A percentile compares a stretch with the other conserved stretches of the same genome.
phyloP scores from a whole-genome alignment of 2,797 vertebrate species.

The Melanotaenia maccullochi region DNA sequence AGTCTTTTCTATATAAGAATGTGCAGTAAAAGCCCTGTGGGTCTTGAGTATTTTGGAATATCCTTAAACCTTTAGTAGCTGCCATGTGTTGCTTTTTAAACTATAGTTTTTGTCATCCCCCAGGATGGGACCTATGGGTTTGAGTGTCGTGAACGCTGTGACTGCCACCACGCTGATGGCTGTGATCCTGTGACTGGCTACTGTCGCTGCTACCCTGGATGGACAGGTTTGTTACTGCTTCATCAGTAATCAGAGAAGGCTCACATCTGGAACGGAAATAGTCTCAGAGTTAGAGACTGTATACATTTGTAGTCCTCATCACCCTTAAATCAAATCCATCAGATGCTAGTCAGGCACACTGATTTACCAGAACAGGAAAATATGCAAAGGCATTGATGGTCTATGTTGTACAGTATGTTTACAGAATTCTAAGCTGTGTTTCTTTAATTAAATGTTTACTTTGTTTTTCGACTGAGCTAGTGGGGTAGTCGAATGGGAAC shows the following conservation, averaged over 20 bases:
- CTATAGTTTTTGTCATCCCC: not conserved
- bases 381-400: conserved; percentile 12
- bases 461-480: conserved; percentile 59
- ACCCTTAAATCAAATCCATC: conserved; percentile 16
- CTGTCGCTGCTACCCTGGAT: conserved; percentile 94
- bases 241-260: not conserved
- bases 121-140: conserved; percentile 94
- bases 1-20: conserved; percentile 65
- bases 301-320: conserved; percentile 13
- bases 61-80: not conserved
- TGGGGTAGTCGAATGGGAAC: conserved; percentile 44
- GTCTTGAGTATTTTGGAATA: not conserved
- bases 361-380: conserved; percentile 28
- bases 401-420: conserved; percentile 59
- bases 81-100: conserved; percentile 2
- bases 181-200: conserved; percentile 92
- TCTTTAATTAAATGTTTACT: conserved; percentile 67
- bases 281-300: not conserved
- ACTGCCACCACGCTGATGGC: conserved; percentile 93
- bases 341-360: conserved; percentile 8
- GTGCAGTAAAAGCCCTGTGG: not conserved
- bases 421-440: conserved; percentile 51
- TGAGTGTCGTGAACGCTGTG: conserved; percentile 92
- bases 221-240: conserved; percentile 89
- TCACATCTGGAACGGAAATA: not conserved